Evolutionary conservation across 2,888 invertebrate genomes (phyloP), one percentile per base, ranked within the genome.

Genomic region (Kuschelorhynchus macadamiae): DNA sequence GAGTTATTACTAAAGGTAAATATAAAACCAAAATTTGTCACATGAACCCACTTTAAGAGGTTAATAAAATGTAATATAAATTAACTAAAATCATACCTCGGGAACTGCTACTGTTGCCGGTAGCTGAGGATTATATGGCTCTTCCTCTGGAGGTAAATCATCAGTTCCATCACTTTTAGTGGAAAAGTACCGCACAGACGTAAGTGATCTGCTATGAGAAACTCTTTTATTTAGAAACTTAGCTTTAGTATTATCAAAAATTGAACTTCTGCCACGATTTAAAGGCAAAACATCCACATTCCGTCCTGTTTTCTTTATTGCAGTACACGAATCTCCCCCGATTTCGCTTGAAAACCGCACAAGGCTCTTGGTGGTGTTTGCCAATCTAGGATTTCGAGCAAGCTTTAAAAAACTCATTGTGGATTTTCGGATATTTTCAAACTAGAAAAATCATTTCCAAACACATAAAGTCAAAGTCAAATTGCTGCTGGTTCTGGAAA

Each of bases 31-130:
- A n/a, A n/a, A n/a, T n/a, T n/a, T n/a, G n/a, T n/a, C n/a, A n/a
- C n/a, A n/a, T n/a, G n/a, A n/a, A n/a, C n/a, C n/a, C n/a, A n/a
- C n/a, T n/a, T n/a, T n/a, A n/a, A n/a, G n/a, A n/a, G n/a, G n/a
- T n/a, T n/a, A n/a, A n/a, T n/a, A n/a, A n/a, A n/a, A n/a, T n/a
- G n/a, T n/a, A n/a, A n/a, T n/a, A n/a, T n/a, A n/a, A n/a, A n/a
- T n/a, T n/a, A n/a, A n/a, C n/a, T 14, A 36, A 12, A 17, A 47
- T 12, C 18, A 21, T 55, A 69, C 70, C 82, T 98, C 98, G 0
- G 98, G 98, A 21, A 99, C 94, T 12, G 94, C 93, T 47, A 97
- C 93, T 0, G 96, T 93, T 0, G 96, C 95, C 49, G 96, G 94
- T 71, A 95, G 80, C 72, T 89, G 88, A 56, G 86, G 86, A 65